Evolutionary conservation across 23 tunicate genomes (phyloP).

Genomic region (Halocynthia aurantium): DNA sequence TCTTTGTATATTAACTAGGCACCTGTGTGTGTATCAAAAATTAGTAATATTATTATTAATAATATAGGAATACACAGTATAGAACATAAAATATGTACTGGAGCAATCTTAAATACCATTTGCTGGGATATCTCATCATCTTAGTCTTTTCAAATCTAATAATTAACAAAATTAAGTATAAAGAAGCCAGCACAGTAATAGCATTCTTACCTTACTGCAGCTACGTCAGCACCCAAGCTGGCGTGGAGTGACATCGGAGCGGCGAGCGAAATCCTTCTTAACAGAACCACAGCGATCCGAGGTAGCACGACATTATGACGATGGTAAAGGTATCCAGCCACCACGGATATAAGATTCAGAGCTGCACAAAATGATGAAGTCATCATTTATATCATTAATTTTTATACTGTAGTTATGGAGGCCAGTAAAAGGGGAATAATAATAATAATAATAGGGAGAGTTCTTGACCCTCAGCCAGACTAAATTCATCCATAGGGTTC

Average conservation of each 20-base stretch:
- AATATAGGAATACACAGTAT: neutral
- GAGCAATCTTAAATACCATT: neutral
- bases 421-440: too few relatives aligned
- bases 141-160: too few relatives aligned
- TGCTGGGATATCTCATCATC: too few relatives aligned
- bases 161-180: too few relatives aligned
- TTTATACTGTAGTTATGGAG: too few relatives aligned
- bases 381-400: too few relatives aligned
- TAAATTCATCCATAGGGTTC: too few relatives aligned
- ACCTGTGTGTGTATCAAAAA: too few relatives aligned
- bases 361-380: conserved; percentile 12
- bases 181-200: neutral
- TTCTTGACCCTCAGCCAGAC: too few relatives aligned
- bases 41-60: too few relatives aligned
- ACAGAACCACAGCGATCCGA: conserved; percentile 59
- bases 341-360: conserved; percentile 50
- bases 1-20: too few relatives aligned
- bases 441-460: too few relatives aligned
- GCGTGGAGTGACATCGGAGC: conserved; percentile 92
- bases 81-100: neutral
- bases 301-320: conserved; percentile 61
- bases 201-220: conserved; percentile 40
- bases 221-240: conserved; percentile 64
- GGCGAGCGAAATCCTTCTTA: conserved; percentile 62
- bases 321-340: conserved; percentile 80